Base-by-base conservation (phyloP, 2,888 invertebrate species). In the Drosophila phalerata region DNA sequence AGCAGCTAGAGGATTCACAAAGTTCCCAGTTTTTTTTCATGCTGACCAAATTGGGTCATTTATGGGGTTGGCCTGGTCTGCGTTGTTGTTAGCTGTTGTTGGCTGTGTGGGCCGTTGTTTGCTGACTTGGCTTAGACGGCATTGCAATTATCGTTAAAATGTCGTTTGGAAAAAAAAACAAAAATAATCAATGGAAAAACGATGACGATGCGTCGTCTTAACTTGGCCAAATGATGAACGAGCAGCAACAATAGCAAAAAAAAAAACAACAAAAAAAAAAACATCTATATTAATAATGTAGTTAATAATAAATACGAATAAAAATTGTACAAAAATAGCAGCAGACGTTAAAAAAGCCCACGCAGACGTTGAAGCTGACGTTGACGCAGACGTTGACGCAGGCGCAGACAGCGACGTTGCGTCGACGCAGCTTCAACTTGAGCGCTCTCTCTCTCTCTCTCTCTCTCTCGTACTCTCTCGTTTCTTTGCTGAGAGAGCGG, bases 21-120 rank as follows among this genome's bases (percentile, higher is more conserved):
- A 40, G 56, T 57, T 48, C 48, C 69, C 67, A 73, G 48, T 30
- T 32, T 30, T 5, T 37, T 40, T 61, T 71, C 71, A 77, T 72
- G 48, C 85, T 79, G 81, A 83, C 89, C 89, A 85, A 85, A 85
- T 85, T 87, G 89, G 89, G 89, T 85, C 85, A 89, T 85, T 81
- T 73, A 79, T 75, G 79, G 86, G 87, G 87, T 77, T 81, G 82
- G 77, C 65, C 62, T 52, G 74, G 38, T 47, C 65, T 49, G 34
- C 8, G 28, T 28, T 28, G 28, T 28, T 28, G 28, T 28, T 28
- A 28, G 8, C 28, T 8, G 28, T 28, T 65, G 28, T 28, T 28
- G 1, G 6, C 28, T 28, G 73, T 80, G 85, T 85, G 89, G 89
- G 87, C 58, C 45, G 84, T 30, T 45, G 13, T 57, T 22, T 28